Evolutionary conservation across 2,797 vertebrate genomes (phyloP), one percentile per base, ranked within the genome.

Genomic region (Antennarius maculatus): DNA sequence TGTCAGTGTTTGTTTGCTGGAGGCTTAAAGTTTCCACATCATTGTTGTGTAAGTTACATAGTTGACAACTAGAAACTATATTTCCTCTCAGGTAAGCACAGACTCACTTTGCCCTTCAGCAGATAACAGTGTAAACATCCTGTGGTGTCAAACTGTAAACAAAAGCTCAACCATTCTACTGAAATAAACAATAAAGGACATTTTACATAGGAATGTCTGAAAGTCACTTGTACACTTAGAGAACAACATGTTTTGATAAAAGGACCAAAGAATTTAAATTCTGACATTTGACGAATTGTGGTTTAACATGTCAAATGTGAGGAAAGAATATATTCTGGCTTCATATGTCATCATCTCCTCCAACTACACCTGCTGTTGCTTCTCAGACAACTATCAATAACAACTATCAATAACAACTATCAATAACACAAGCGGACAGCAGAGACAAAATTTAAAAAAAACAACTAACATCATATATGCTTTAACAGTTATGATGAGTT

Each of bases 31-130:
- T 62, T 65, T 55, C 50, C 46, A 68, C 50, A 37, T 50, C 31
- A 53, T 17, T 18, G 16, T 29, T 23, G 49, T 61, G 17, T 17
- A 42, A 18, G 3, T 51, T 23, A 8, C 28, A 37, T 39, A 66
- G 46, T 50, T 18, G 18, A 65, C 27, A 27, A 69, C 14, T 31
- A 54, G 13, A 18, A 49, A 17, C 28, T 28, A 54, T 59, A 23
- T 41, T 54, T 41, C 31, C 60, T 75, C 64, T 47, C 54, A 61
- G 23, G 42, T 49, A 28, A 65, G 48, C 29, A 27, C 37, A 70
- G 55, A 53, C 39, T 62, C 69, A 66, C 27, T 14, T 50, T n/a
- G 48, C 27, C 47, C 54, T 59, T 37, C 46, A 51, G 45, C 55
- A 51, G 54, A 54, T 52, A 41, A 66, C 6, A 23, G 23, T 23